Conservation (phyloP, 2,888 invertebrate species). For the Tuberolachnus salignus region DNA sequence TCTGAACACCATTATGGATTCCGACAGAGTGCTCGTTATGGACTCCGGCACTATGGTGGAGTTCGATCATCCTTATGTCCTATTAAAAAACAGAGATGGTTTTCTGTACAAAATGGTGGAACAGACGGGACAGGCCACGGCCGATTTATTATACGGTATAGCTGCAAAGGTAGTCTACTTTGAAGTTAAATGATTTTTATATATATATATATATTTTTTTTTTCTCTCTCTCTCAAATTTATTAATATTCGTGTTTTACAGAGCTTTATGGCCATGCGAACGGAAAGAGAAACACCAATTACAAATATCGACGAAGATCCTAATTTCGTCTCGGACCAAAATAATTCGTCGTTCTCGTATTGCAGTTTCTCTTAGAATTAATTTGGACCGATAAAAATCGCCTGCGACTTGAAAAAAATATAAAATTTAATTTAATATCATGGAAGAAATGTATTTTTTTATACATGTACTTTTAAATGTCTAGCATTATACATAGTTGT, state of each 20-base stretch:
- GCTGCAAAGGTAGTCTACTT: conserved; percentile 63
- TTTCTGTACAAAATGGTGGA: conserved; percentile 74
- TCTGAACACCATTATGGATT: conserved; percentile 91
- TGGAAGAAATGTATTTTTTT: too few relatives aligned
- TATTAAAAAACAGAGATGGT: conserved; percentile 70
- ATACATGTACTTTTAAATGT: too few relatives aligned
- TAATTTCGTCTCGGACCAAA: too few relatives aligned
- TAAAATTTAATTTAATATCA: too few relatives aligned
- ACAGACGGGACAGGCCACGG: conserved; percentile 70
- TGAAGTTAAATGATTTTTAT: background rate
- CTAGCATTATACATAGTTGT: too few relatives aligned
- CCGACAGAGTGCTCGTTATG: conserved; percentile 87
- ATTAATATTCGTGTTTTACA: background rate
- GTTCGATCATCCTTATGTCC: conserved; percentile 73
- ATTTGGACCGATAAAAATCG: too few relatives aligned
- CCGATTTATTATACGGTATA: conserved; percentile 64
- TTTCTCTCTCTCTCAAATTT: background rate
- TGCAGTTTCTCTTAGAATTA: too few relatives aligned
- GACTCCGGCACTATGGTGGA: conserved; percentile 78
- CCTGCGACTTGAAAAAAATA: too few relatives aligned
- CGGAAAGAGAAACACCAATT: background rate
- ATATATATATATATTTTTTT: too few relatives aligned
- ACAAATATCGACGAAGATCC: background rate
- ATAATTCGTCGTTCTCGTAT: too few relatives aligned
- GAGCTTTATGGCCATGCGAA: background rate